Percentiles rank a stretch among this genome's conserved stretches.
phyloP scores from a whole-genome alignment of 2,797 vertebrate genomes.

The Malacoraja senta region DNA sequence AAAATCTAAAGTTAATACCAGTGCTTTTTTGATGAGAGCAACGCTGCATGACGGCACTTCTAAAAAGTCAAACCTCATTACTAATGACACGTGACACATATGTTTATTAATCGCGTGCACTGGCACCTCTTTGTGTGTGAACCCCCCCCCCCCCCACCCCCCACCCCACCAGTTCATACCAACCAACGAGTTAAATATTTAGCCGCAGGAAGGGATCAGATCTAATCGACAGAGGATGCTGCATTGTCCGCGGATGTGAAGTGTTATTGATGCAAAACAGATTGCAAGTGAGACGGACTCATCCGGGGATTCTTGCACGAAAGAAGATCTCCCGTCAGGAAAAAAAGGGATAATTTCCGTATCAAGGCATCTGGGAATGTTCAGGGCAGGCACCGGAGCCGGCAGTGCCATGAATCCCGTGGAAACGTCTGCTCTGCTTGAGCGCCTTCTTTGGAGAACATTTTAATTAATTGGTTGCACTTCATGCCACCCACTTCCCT shows the following conservation, averaged over 20 bases:
- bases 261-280: neutral
- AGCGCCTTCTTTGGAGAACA: neutral
- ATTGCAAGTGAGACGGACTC: neutral
- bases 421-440: neutral
- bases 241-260: neutral
- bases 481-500: too few species aligned
- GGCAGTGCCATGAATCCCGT: neutral
- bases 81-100: too few species aligned
- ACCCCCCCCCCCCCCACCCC: too few species aligned
- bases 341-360: too few species aligned
- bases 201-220: neutral
- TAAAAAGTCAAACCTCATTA: too few species aligned
- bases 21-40: too few species aligned
- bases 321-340: neutral
- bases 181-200: too few species aligned
- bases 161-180: too few species aligned
- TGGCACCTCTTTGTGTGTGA: too few species aligned
- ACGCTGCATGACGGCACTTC: too few species aligned
- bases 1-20: too few species aligned
- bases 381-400: neutral
- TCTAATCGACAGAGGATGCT: neutral
- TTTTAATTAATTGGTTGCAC: neutral
- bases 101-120: too few species aligned
- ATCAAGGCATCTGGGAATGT: neutral
- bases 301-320: neutral